phyloP scores from a whole-genome alignment of 2,113 vertebrate genomes.

The Fregetta grallaria region DNA sequence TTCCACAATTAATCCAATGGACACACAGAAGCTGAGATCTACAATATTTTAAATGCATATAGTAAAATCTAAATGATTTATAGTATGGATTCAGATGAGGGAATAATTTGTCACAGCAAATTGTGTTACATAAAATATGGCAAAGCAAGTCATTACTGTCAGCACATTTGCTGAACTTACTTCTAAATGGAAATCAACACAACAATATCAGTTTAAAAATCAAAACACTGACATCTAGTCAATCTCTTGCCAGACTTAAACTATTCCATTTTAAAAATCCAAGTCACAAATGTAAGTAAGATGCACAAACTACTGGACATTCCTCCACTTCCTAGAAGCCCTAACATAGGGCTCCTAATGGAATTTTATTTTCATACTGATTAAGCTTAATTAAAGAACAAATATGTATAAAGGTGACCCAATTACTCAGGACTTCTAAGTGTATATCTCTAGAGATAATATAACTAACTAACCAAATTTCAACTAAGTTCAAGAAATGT shows the following conservation, averaged over 20 bases:
- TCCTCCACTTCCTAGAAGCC: background rate
- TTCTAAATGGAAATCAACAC: background rate
- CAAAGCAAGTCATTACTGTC: background rate
- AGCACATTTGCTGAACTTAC: background rate
- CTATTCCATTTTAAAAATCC: background rate
- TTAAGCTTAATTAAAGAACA: background rate
- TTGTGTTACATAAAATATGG: background rate
- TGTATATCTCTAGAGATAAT: background rate
- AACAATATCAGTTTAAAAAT: background rate
- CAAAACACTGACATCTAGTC: background rate
- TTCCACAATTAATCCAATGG: background rate
- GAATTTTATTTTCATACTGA: background rate
- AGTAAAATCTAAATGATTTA: background rate
- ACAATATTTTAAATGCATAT: background rate
- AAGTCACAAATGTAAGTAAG: background rate
- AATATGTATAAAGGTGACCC: background rate
- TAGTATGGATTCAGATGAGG: background rate
- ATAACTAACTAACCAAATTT: background rate
- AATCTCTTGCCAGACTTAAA: background rate
- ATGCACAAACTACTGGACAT: background rate
- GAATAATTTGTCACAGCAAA: background rate
- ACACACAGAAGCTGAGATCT: background rate
- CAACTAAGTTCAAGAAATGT: background rate
- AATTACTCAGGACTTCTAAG: background rate
- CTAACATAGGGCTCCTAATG: background rate